These are phyloP conservation scores for Acanthurus leucopareius DNA, from an alignment of 2,797 vertebrate species.

Conservation along the genomic window DNA sequence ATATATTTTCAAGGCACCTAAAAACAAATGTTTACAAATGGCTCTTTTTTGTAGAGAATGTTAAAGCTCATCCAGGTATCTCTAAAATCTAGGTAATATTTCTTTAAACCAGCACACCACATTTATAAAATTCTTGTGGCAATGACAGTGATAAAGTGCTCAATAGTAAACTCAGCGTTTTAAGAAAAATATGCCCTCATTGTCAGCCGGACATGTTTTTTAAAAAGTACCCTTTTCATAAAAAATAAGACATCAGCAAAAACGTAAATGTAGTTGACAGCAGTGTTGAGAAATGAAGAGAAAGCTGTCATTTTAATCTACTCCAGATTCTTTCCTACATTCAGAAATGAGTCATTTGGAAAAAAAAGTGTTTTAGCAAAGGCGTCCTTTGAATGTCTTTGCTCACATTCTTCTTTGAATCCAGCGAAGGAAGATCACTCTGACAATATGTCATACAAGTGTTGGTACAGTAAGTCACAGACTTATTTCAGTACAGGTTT, in stretches of 20 bases:
- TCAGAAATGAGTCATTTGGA: constrained; percentile 35
- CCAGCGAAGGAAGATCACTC: constrained; percentile 54
- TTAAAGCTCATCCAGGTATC: constrained; percentile 29
- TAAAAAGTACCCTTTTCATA: constrained; percentile 65
- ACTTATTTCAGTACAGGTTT: constrained; percentile 85
- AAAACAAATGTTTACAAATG: constrained; percentile 25
- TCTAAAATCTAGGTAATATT: constrained; percentile 1
- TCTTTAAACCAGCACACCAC: constrained; percentile 23
- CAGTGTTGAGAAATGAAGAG: constrained; percentile 54
- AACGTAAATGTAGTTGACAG: constrained; percentile 45
- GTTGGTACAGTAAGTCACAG: constrained; percentile 78
- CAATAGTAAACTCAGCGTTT: constrained; percentile 61
- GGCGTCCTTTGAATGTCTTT: constrained; percentile 50
- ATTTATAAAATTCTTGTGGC: constrained; percentile 40
- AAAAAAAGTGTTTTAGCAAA: constrained; percentile 36
- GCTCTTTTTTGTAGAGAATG: constrained; percentile 20
- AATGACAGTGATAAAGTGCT: constrained; percentile 81
- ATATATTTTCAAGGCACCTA: constrained; percentile 59
- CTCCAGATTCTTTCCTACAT: constrained; percentile 47
- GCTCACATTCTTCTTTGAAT: constrained; percentile 57
- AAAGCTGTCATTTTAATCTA: constrained; percentile 35
- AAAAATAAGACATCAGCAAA: constrained; percentile 51
- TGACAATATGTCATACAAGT: constrained; percentile 87
- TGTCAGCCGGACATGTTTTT: constrained; percentile 26
- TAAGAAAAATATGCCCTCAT: constrained; percentile 51